These are phyloP conservation scores for Homalodisca vitripennis DNA, from an alignment of 1,140 invertebrate species.

Conservation along the genomic window DNA sequence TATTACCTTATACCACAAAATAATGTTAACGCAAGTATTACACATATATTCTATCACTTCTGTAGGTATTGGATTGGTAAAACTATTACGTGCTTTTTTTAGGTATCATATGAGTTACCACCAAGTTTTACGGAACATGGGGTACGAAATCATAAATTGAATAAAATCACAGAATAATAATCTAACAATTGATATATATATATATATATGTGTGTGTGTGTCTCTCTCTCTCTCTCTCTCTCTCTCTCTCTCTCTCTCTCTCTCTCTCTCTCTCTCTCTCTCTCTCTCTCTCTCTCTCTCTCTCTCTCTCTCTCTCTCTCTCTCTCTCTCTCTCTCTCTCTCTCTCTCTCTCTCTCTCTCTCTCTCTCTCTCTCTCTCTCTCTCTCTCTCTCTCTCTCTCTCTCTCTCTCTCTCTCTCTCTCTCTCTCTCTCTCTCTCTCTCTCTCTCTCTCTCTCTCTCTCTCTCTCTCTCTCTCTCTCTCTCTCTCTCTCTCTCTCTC, in stretches of 20 bases:
- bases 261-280: constrained; percentile 3
- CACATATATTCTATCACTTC: too few relatives aligned
- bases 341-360: constrained; percentile 3
- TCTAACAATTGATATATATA: too few relatives aligned
- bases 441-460: constrained; percentile 3
- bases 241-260: constrained; percentile 3
- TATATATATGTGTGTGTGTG: constrained; percentile 3
- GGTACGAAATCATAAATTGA: too few relatives aligned
- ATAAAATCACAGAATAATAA: too few relatives aligned
- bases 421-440: constrained; percentile 3
- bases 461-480: constrained; percentile 3
- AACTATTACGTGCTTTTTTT: too few relatives aligned
- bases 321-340: constrained; percentile 3
- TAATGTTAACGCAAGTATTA: too few relatives aligned
- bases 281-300: constrained; percentile 3
- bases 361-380: constrained; percentile 3
- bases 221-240: constrained; percentile 3
- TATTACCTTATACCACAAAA: too few relatives aligned
- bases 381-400: constrained; percentile 3
- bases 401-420: constrained; percentile 3
- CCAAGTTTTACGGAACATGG: too few relatives aligned
- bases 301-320: constrained; percentile 3
- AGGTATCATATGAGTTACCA: too few relatives aligned
- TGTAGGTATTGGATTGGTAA: too few relatives aligned
- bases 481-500: constrained; percentile 3